Evolutionary conservation across 2,888 invertebrate genomes (phyloP), one percentile per base, ranked within the genome.

Genomic region (Neria commutata): DNA sequence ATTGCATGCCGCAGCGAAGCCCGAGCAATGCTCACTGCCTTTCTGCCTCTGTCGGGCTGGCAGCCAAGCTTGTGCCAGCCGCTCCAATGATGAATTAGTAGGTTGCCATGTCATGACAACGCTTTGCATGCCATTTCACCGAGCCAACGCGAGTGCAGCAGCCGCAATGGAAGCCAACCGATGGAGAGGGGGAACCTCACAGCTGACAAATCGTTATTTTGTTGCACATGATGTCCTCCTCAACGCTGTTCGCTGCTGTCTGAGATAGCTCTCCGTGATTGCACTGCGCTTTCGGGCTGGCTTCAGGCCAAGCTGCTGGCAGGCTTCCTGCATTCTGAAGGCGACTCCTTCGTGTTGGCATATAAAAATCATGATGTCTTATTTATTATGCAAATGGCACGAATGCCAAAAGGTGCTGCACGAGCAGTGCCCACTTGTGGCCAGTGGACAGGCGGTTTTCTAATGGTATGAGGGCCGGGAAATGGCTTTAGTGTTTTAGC

Each of bases 1-100:
- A 29, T 8, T 29, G 29, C 29, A 29, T 11, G 11, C 11, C 29
- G 11, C 6, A 8, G 29, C 29, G 11, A 29, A 6, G 6, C 29
- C 29, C 11, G 29, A 29, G 6, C 11, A 29, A 8, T 29, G 29
- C 6, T 29, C 29, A 6, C 6, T 29, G 29, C 29, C 29, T 8
- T 29, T 6, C 6, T 29, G 29, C 29, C 6, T 29, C 6, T 11
- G 11, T 29, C 29, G 6, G 29, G 11, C 6, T 8, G 11, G 29
- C 29, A 29, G 37, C 4, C 37, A 42, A 42, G 17, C 42, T 8
- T 19, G 19, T n/a, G 37, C n/a, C 37, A 37, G n/a, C n/a, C n/a
- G 65, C 76, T 71, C 74, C 76, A 75, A 75, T 75, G 74, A 76
- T 75, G 74, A 74, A 75, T 75, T 75, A 75, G 74, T 75, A 67